A percentile compares a stretch with the other conserved stretches of the same genome.
These are phyloP conservation scores for Sinopyrophorus schimmeli DNA, from an alignment of 2,888 invertebrate genomes.

Conservation along the genomic window DNA sequence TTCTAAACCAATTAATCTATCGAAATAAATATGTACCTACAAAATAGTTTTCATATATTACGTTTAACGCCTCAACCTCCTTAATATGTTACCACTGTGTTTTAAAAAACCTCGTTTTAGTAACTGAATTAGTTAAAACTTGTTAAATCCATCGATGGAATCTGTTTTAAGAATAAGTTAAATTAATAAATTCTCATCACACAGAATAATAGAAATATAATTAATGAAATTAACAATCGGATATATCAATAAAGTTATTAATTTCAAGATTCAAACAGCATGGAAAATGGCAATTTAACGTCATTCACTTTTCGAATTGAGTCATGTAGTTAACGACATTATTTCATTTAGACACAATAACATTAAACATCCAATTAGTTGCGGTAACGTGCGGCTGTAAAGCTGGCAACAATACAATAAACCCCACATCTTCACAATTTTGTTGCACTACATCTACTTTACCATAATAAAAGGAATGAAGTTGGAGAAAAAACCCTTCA, in stretches of 20 bases:
- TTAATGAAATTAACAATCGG: too few species aligned
- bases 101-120: too few species aligned
- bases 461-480: constrained; percentile 3
- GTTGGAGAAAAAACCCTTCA: not conserved
- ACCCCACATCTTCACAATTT: not conserved
- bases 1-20: too few species aligned
- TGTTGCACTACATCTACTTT: not conserved
- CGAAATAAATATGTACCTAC: too few species aligned
- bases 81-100: too few species aligned
- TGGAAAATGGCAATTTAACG: constrained; percentile 22
- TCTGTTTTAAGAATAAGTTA: too few species aligned
- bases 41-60: too few species aligned
- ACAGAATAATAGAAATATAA: too few species aligned
- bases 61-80: too few species aligned
- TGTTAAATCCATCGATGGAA: too few species aligned
- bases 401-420: constrained; percentile 29
- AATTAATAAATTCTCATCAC: too few species aligned
- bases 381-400: constrained; percentile 38
- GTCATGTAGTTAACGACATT: constrained; percentile 17
- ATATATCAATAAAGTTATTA: constrained; percentile 8
- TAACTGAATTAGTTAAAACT: too few species aligned
- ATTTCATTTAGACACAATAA: constrained; percentile 32
- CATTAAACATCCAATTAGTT: constrained; percentile 41
- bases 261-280: constrained; percentile 12
- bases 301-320: constrained; percentile 17